Evolutionary conservation across 2,113 vertebrate species (phyloP).

Genomic region (Epinephelus lanceolatus): DNA sequence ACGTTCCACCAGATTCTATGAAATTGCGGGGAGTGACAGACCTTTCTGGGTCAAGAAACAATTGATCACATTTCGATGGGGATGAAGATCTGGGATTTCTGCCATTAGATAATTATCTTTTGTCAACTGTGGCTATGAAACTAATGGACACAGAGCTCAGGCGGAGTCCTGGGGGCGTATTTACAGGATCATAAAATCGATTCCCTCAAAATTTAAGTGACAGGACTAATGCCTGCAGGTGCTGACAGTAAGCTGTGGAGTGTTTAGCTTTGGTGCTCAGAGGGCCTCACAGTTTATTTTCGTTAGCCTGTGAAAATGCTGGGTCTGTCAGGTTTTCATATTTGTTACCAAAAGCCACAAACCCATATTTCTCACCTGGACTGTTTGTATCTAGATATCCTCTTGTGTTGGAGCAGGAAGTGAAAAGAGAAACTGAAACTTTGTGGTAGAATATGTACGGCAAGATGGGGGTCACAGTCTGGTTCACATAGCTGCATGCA

Average conservation of each 20-base stretch:
- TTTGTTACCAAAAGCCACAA: not conserved
- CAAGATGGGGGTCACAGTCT: too few relatives aligned
- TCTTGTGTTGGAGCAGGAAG: not conserved
- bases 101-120: slow-evolving; percentile 38
- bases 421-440: not conserved
- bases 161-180: slow-evolving; percentile 22
- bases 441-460: too few relatives aligned
- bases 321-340: slow-evolving; percentile 1
- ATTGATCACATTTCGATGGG: slow-evolving; percentile 25
- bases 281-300: slow-evolving; percentile 25
- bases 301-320: not conserved
- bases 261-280: not conserved
- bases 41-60: not conserved
- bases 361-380: not conserved
- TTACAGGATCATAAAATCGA: slow-evolving; percentile 53
- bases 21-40: slow-evolving; percentile 11
- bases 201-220: slow-evolving; percentile 47
- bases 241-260: slow-evolving; percentile 31
- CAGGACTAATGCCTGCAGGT: slow-evolving; percentile 37
- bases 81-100: slow-evolving; percentile 25
- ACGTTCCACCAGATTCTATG: not conserved
- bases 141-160: slow-evolving; percentile 21
- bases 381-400: slow-evolving; percentile 13
- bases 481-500: too few relatives aligned
- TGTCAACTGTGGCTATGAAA: slow-evolving; percentile 25